These are phyloP conservation scores for Lutraria lutraria DNA, from an alignment of 2,888 invertebrate genomes.

Conservation along the genomic window DNA sequence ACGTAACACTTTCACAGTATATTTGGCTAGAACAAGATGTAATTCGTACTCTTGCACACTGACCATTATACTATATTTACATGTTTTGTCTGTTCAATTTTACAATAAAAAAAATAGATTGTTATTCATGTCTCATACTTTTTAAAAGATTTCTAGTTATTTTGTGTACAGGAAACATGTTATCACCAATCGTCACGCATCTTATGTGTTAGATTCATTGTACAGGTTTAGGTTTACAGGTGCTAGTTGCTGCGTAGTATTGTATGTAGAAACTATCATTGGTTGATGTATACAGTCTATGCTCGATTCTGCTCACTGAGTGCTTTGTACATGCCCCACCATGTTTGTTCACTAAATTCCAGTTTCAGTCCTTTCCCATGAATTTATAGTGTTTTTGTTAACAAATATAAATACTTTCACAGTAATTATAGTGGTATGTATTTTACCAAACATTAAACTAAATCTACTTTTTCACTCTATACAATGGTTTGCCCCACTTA, in stretches of 20 bases:
- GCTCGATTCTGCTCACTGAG: conserved; percentile 27
- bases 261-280: not conserved
- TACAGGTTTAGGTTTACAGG: not conserved
- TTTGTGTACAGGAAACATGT: conserved; percentile 28
- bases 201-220: not conserved
- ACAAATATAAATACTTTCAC: not conserved
- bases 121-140: not conserved
- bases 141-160: not conserved
- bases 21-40: not conserved
- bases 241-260: conserved; percentile 16
- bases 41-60: conserved; percentile 34
- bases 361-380: not conserved
- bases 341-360: not conserved
- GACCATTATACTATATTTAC: conserved; percentile 10
- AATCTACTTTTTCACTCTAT: not conserved
- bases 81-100: not conserved
- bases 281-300: conserved; percentile 37
- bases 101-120: not conserved
- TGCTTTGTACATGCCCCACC: not conserved
- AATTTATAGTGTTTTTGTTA: not conserved
- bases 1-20: not conserved
- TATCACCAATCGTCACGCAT: conserved; percentile 28
- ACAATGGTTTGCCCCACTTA: not conserved
- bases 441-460: not conserved
- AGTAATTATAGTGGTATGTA: not conserved